A percentile compares a stretch with the other conserved stretches of the same genome.
Conservation (phyloP, 2,888 invertebrate genomes). For the Petrophora chlorosata region DNA sequence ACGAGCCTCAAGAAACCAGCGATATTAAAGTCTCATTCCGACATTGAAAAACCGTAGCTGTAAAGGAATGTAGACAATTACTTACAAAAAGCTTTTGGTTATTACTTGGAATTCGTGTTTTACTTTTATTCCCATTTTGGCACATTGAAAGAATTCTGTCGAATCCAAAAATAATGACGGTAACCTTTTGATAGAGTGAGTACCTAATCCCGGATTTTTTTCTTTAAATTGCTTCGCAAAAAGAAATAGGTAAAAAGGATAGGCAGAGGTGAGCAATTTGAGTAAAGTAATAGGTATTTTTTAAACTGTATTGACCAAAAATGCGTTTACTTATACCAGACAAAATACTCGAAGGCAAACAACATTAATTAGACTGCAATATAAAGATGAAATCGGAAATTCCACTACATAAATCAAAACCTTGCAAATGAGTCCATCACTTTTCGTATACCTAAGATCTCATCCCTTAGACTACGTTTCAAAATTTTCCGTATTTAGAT, state of each 20-base stretch:
- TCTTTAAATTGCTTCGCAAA: constrained; percentile 7
- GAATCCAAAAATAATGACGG: constrained; percentile 10
- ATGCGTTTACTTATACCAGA: too few species aligned
- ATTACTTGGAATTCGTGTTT: constrained; percentile 22
- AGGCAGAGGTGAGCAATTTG: too few species aligned
- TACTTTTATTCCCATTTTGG: constrained; percentile 13
- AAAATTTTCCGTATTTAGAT: too few species aligned
- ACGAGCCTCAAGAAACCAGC: constrained; percentile 13
- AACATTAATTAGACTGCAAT: too few species aligned
- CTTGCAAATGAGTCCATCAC: too few species aligned
- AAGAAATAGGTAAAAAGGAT: not conserved
- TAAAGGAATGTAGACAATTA: constrained; percentile 28
- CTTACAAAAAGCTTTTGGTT: constrained; percentile 24
- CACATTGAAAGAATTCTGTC: constrained; percentile 13
- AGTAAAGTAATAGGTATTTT: too few species aligned
- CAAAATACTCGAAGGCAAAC: too few species aligned
- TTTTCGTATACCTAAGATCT: too few species aligned
- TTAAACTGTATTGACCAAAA: too few species aligned
- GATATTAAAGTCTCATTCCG: constrained; percentile 30
- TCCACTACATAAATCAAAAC: too few species aligned
- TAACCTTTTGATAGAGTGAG: constrained; percentile 1
- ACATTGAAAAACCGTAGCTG: constrained; percentile 18
- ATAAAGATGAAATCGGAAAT: too few species aligned
- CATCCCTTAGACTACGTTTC: too few species aligned
- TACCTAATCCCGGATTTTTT: constrained; percentile 1